These are phyloP conservation scores for Dreissena rostriformis DNA, from an alignment of 1,140 invertebrate genomes.

Conservation along the genomic window DNA sequence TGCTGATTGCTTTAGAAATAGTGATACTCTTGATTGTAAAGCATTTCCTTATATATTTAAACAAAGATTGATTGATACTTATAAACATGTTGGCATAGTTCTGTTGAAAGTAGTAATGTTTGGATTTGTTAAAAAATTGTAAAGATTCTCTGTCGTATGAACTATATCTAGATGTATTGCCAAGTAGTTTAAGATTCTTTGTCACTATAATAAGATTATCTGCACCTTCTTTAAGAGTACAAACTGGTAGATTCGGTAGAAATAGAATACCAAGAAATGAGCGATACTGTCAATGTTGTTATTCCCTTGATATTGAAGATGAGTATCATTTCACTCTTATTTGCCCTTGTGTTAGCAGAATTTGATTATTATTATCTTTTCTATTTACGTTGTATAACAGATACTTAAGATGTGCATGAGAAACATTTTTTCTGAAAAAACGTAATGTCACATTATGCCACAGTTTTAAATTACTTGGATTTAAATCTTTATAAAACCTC, in stretches of 20 bases:
- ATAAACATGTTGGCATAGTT: background rate
- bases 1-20: background rate
- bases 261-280: slow-evolving; percentile 5
- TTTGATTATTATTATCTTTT: too few relatives aligned
- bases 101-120: background rate
- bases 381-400: too few relatives aligned
- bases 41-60: background rate
- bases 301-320: background rate
- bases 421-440: too few relatives aligned
- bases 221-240: background rate
- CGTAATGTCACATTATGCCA: too few relatives aligned
- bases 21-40: background rate
- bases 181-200: background rate
- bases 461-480: too few relatives aligned
- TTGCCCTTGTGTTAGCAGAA: background rate
- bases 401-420: too few relatives aligned
- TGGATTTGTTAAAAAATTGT: too few relatives aligned
- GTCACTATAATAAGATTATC: slow-evolving; percentile 1
- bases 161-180: slow-evolving; percentile 2
- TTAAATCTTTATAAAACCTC: too few relatives aligned
- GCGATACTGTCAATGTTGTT: slow-evolving; percentile 7
- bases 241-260: slow-evolving; percentile 2
- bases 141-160: background rate
- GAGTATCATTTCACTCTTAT: slow-evolving; percentile 8
- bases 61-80: slow-evolving; percentile 26